phyloP scores from a whole-genome alignment of 1,140 invertebrate genomes.

The Mesaphorura yosii region DNA sequence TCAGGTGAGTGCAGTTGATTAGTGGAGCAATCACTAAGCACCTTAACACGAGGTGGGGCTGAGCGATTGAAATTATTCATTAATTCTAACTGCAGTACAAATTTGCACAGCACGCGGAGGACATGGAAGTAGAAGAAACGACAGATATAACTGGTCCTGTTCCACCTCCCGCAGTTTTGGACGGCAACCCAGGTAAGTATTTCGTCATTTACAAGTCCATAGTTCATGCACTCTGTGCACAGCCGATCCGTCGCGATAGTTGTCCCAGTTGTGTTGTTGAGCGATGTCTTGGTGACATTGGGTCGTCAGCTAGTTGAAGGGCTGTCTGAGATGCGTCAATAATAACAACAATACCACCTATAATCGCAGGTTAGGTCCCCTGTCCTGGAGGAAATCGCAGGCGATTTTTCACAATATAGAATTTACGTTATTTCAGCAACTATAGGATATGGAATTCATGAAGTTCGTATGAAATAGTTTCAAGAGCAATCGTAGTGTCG shows the following conservation, averaged over 20 bases:
- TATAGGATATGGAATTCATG: too few species aligned
- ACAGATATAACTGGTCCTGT: constrained; percentile 10
- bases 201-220: too few species aligned
- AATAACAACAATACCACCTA: neutral
- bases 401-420: too few species aligned
- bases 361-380: neutral
- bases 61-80: neutral
- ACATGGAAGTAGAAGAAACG: constrained; percentile 30
- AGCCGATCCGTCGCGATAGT: neutral
- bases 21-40: neutral
- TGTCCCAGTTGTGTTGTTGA: neutral
- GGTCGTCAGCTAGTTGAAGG: neutral
- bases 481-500: too few species aligned
- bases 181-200: neutral
- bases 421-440: too few species aligned
- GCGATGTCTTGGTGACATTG: neutral
- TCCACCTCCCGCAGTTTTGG: neutral
- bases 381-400: too few species aligned
- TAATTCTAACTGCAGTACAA: too few species aligned
- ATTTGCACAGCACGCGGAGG: constrained; percentile 19
- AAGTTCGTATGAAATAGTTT: too few species aligned
- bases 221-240: neutral
- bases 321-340: neutral
- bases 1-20: constrained; percentile 1
- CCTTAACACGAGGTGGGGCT: neutral